These are phyloP conservation scores for Drosophila paranaensis DNA, from an alignment of 2,888 invertebrate species.

Conservation along the genomic window DNA sequence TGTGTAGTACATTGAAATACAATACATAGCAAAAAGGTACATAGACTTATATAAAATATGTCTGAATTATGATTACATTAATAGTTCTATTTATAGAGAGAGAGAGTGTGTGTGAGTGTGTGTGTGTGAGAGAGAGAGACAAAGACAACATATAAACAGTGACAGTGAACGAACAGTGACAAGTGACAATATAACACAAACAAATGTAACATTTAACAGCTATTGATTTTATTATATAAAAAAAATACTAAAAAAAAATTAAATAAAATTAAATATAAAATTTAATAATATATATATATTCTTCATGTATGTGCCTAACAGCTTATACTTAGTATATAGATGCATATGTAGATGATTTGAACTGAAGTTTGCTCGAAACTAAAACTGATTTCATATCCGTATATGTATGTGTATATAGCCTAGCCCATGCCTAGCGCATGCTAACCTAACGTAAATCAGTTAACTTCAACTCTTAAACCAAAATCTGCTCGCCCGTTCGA, in stretches of 20 bases:
- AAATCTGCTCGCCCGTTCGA: neutral
- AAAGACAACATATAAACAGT: slow-evolving; percentile 54
- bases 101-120: neutral
- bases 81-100: neutral
- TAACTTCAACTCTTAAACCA: slow-evolving; percentile 55
- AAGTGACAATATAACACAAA: slow-evolving; percentile 56
- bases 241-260: too few species aligned
- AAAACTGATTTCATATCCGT: slow-evolving; percentile 24
- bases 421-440: slow-evolving; percentile 12
- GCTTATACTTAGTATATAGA: slow-evolving; percentile 34
- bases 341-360: slow-evolving; percentile 60
- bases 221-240: slow-evolving; percentile 11
- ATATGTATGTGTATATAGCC: slow-evolving; percentile 13
- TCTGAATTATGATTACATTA: slow-evolving; percentile 22
- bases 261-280: neutral
- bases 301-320: slow-evolving; percentile 17
- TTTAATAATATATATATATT: slow-evolving; percentile 10
- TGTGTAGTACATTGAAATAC: slow-evolving; percentile 56
- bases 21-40: slow-evolving; percentile 71
- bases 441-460: slow-evolving; percentile 47
- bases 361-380: slow-evolving; percentile 52
- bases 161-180: slow-evolving; percentile 48
- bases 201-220: slow-evolving; percentile 64
- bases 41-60: slow-evolving; percentile 60
- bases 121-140: neutral